Evolutionary conservation across 2,888 invertebrate genomes (phyloP).

Genomic region (Lasioglossum marginatum): DNA sequence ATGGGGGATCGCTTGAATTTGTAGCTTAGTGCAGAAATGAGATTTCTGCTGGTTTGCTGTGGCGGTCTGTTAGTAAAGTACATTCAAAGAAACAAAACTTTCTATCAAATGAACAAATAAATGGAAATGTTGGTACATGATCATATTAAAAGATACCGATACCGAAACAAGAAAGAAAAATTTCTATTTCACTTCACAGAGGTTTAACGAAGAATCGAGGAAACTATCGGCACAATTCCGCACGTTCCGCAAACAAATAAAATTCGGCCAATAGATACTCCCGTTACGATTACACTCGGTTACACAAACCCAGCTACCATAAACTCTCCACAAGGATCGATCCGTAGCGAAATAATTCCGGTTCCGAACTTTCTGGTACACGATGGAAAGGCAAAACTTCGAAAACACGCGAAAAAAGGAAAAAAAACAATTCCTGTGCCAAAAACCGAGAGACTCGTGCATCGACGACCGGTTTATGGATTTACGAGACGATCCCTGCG

Average conservation of each 20-base stretch:
- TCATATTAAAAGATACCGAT: neutral
- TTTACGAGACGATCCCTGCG: neutral
- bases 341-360: neutral
- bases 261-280: neutral
- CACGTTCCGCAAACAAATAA: neutral
- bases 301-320: neutral
- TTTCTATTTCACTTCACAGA: neutral
- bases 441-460: neutral
- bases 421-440: neutral
- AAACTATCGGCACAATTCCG: neutral
- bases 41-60: neutral
- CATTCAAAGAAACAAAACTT: too few species aligned
- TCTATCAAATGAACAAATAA: neutral
- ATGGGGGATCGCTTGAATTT: neutral
- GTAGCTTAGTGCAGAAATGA: neutral
- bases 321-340: neutral
- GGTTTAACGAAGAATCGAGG: neutral
- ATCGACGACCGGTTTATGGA: conserved; percentile 9
- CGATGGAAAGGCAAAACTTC: neutral
- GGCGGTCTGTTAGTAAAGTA: neutral
- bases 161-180: neutral
- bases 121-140: neutral
- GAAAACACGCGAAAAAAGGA: neutral
- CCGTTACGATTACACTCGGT: neutral
- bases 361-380: neutral